phyloP scores from a whole-genome alignment of 2,888 invertebrate species.

The Flexamia atlantica region DNA sequence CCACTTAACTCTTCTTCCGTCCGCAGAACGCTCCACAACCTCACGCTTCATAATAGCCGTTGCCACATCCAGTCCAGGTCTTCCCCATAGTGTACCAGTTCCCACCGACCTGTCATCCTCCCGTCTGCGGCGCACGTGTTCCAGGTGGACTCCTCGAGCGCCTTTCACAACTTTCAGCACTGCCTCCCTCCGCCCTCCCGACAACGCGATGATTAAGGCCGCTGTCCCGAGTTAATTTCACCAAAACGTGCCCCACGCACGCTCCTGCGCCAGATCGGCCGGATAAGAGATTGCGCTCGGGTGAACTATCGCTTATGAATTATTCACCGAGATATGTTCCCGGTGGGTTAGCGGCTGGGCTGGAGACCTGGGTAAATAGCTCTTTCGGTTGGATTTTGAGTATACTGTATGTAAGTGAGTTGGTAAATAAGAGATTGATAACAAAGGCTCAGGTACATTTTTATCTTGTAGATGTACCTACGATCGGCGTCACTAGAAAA shows the following conservation, averaged over 20 bases:
- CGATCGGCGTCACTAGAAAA: too few relatives aligned
- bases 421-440: too few relatives aligned
- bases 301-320: constrained; percentile 56
- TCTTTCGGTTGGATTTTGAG: neutral
- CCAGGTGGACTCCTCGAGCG: neutral
- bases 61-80: neutral
- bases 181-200: neutral
- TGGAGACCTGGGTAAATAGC: neutral
- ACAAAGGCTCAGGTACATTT: too few relatives aligned
- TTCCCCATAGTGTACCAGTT: constrained; percentile 6
- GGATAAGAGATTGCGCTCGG: constrained; percentile 45
- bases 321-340: constrained; percentile 30
- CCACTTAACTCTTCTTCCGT: too few relatives aligned
- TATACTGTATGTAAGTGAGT: too few relatives aligned
- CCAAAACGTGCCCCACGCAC: constrained; percentile 55
- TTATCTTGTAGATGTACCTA: too few relatives aligned
- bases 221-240: constrained; percentile 46
- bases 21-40: too few relatives aligned
- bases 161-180: constrained; percentile 45
- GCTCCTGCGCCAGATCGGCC: constrained; percentile 25
- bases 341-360: neutral
- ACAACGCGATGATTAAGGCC: constrained; percentile 45
- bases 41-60: neutral
- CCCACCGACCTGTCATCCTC: constrained; percentile 7
- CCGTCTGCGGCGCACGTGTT: neutral